A percentile compares a stretch with the other conserved stretches of the same genome.
phyloP scores from a whole-genome alignment of 2,797 vertebrate species.

The Aeoliscus strigatus region DNA sequence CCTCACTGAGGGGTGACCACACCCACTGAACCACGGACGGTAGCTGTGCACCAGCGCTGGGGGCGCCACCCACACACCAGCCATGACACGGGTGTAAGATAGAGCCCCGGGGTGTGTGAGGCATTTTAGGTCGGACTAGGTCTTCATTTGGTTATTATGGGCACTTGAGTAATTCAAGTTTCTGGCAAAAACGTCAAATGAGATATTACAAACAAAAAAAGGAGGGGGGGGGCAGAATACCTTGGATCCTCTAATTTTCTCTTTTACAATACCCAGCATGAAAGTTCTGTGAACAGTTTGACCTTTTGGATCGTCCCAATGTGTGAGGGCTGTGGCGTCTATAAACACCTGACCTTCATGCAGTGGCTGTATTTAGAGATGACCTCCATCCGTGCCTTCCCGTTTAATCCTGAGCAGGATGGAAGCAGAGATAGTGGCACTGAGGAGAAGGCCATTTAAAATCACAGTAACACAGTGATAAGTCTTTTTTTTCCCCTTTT shows the following conservation, averaged over 20 bases:
- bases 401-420: constrained; percentile 52
- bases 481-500: constrained; percentile 74
- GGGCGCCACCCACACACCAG: too few species aligned
- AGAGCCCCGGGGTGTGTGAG: too few species aligned
- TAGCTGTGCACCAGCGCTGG: too few species aligned
- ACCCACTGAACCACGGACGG: too few species aligned
- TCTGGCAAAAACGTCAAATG: constrained; percentile 18
- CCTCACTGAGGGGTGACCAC: too few species aligned
- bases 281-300: constrained; percentile 22
- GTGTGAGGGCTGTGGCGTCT: constrained; percentile 32
- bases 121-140: too few species aligned
- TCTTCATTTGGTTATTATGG: background rate
- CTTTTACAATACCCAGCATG: constrained; percentile 7
- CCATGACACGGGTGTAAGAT: too few species aligned
- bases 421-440: constrained; percentile 50
- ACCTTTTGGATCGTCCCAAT: constrained; percentile 38
- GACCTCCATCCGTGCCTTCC: constrained; percentile 46
- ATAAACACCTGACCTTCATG: constrained; percentile 61
- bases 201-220: background rate
- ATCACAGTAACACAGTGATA: constrained; percentile 65
- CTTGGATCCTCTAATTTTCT: constrained; percentile 2
- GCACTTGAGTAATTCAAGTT: constrained; percentile 4
- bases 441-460: constrained; percentile 59
- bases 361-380: constrained; percentile 64
- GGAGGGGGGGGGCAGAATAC: background rate